Evolutionary conservation across 2,888 invertebrate species (phyloP).

Genomic region (Melangyna quadrimaculata): DNA sequence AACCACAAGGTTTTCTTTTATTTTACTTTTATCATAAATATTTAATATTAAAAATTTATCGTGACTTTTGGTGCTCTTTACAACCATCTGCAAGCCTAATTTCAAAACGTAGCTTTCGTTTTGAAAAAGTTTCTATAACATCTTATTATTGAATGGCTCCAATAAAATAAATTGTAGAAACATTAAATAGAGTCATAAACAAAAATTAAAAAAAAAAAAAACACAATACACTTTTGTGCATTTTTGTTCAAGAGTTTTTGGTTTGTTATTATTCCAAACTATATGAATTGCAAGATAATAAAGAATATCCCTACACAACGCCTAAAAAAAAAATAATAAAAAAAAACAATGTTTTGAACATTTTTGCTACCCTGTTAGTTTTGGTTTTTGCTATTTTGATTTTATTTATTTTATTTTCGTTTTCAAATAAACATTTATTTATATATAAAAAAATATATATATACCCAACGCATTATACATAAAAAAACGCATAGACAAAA

Average conservation of each 20-base stretch:
- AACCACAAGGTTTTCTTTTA: not conserved
- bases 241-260: slow-evolving; percentile 48
- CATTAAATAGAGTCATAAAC: slow-evolving; percentile 27
- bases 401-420: slow-evolving; percentile 31
- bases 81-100: not conserved
- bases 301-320: slow-evolving; percentile 53
- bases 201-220: slow-evolving; percentile 2
- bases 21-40: too few relatives aligned
- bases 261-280: slow-evolving; percentile 42
- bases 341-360: slow-evolving; percentile 37
- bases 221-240: slow-evolving; percentile 47
- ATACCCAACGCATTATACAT: slow-evolving; percentile 38
- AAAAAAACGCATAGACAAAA: slow-evolving; percentile 33
- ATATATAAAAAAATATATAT: slow-evolving; percentile 10
- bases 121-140: not conserved
- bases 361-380: slow-evolving; percentile 67
- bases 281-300: slow-evolving; percentile 54
- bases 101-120: not conserved
- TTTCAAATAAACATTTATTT: slow-evolving; percentile 5
- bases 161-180: slow-evolving; percentile 23
- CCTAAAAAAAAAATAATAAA: slow-evolving; percentile 27
- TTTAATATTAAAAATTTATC: too few relatives aligned
- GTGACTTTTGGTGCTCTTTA: too few relatives aligned
- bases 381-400: slow-evolving; percentile 57
- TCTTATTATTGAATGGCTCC: slow-evolving; percentile 35